phyloP scores from a whole-genome alignment of 1,140 invertebrate genomes.

The Marisa cornuarietis region DNA sequence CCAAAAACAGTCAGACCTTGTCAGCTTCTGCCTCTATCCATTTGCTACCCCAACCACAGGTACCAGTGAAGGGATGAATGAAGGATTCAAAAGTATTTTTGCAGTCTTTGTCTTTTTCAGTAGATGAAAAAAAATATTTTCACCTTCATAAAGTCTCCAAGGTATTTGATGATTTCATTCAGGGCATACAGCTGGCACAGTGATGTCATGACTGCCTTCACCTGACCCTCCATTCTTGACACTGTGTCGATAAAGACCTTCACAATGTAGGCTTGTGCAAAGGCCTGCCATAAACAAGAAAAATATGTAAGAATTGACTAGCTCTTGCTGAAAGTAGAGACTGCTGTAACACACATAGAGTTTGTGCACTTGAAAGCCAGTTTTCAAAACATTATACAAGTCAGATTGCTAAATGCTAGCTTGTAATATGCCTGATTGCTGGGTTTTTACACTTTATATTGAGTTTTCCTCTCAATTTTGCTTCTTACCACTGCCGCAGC shows the following conservation, averaged over 20 bases:
- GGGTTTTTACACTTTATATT: neutral
- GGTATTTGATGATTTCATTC: constrained; percentile 77
- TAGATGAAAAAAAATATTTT: constrained; percentile 42
- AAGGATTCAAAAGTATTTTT: neutral
- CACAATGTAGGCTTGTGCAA: constrained; percentile 81
- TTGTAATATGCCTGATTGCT: neutral
- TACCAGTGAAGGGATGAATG: neutral
- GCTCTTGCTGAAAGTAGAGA: neutral
- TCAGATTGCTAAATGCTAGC: too few relatives aligned
- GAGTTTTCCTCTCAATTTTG: constrained; percentile 30
- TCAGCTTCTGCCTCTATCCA: neutral
- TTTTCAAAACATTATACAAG: neutral
- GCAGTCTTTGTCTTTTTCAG: neutral
- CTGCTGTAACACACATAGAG: too few relatives aligned
- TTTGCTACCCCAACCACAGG: neutral
- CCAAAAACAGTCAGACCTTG: too few relatives aligned
- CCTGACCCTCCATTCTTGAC: constrained; percentile 67
- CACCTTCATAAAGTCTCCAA: constrained; percentile 83
- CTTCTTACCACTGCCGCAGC: constrained; percentile 76
- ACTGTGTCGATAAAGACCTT: constrained; percentile 70
- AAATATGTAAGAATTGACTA: neutral
- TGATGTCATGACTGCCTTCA: constrained; percentile 74
- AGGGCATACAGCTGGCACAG: constrained; percentile 82
- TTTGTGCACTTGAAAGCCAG: neutral
- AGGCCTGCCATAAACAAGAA: constrained; percentile 69